Conservation (phyloP, 2,888 invertebrate genomes). For the Pseudanteris insignis region DNA sequence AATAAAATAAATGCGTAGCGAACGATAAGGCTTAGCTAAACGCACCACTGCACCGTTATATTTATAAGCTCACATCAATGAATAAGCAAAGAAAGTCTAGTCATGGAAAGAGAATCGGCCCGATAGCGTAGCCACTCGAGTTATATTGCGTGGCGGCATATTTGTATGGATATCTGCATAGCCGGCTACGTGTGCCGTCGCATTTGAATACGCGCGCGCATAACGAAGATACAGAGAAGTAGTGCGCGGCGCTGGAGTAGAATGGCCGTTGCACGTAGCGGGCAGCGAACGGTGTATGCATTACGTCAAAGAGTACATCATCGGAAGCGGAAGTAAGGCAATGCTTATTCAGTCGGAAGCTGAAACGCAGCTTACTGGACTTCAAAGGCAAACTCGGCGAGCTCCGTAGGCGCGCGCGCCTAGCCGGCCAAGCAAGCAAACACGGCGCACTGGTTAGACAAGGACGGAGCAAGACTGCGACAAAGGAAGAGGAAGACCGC, state of each 20-base stretch:
- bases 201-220: conserved; percentile 33
- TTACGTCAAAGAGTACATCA: conserved; percentile 59
- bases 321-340: conserved; percentile 61
- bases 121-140: conserved; percentile 44
- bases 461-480: conserved; percentile 1
- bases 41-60: too few species aligned
- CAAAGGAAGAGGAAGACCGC: too few species aligned
- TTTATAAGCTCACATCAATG: conserved; percentile 28
- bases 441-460: neutral
- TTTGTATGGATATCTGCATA: conserved; percentile 45
- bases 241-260: conserved; percentile 30
- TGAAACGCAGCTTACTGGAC: conserved; percentile 55
- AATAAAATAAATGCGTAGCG: too few species aligned
- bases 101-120: conserved; percentile 17
- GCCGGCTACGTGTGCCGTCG: conserved; percentile 8
- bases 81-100: conserved; percentile 36
- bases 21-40: too few species aligned
- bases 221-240: conserved; percentile 33
- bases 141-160: conserved; percentile 58
- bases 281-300: conserved; percentile 48
- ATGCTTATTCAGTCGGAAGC: conserved; percentile 62
- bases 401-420: conserved; percentile 35
- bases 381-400: conserved; percentile 47
- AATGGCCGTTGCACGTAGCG: conserved; percentile 43
- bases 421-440: neutral